phyloP scores from a whole-genome alignment of 2,888 invertebrate species.

The Phragmatobia fuliginosa region DNA sequence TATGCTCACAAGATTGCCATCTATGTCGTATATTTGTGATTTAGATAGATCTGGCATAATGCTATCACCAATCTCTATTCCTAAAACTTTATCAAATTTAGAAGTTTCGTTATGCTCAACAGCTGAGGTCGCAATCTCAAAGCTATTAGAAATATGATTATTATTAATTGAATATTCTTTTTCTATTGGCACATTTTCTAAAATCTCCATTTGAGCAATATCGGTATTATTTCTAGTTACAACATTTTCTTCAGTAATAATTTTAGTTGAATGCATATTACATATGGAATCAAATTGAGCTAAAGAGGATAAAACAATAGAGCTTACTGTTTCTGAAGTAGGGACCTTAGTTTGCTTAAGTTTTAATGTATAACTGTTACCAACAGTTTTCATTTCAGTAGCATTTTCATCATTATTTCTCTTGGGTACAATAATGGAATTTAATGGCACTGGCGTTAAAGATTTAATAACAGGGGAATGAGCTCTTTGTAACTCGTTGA shows the following conservation, averaged over 20 bases:
- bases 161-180: constrained; percentile 12
- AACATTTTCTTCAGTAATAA: neutral
- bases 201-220: neutral
- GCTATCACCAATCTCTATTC: neutral
- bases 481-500: constrained; percentile 45
- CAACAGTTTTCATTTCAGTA: neutral
- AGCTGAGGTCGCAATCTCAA: neutral
- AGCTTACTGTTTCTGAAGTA: neutral
- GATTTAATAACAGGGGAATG: constrained; percentile 35
- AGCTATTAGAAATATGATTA: neutral
- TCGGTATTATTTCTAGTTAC: neutral
- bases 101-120: neutral
- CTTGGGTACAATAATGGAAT: constrained; percentile 49
- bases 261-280: neutral
- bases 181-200: neutral
- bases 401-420: neutral
- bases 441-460: constrained; percentile 54
- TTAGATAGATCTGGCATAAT: neutral
- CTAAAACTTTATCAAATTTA: neutral
- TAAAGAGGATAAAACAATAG: neutral
- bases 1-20: neutral
- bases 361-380: neutral
- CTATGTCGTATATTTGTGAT: neutral
- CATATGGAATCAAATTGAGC: neutral
- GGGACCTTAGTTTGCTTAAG: neutral